Conservation (phyloP, 2,888 invertebrate species). For the Eucera pruinosa region DNA sequence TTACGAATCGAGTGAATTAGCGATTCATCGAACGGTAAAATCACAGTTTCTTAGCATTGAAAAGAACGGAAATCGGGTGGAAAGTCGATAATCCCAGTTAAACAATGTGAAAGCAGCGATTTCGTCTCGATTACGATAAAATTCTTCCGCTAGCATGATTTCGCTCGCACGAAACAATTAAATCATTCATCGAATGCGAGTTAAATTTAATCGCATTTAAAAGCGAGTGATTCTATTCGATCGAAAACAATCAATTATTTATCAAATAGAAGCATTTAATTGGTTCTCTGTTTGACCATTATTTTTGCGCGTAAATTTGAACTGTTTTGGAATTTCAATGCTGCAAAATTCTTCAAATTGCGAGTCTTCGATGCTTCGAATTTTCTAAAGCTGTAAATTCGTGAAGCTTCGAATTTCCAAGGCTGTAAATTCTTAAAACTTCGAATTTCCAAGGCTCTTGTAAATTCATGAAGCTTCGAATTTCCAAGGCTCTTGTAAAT, state of each 20-base stretch:
- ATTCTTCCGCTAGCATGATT: not conserved
- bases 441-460: too few species aligned
- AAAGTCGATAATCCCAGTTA: not conserved
- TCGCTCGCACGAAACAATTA: not conserved
- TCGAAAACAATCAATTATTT: not conserved
- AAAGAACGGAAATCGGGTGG: not conserved
- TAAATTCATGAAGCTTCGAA: too few species aligned
- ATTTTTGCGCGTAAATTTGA: not conserved
- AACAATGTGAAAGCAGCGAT: not conserved
- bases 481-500: too few species aligned
- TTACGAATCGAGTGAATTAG: slow-evolving; percentile 5
- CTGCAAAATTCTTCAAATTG: too few species aligned
- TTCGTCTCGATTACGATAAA: not conserved
- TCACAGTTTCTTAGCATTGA: not conserved
- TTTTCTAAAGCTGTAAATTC: too few species aligned
- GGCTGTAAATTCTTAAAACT: too few species aligned
- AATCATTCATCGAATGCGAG: too few species aligned
- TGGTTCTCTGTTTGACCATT: not conserved
- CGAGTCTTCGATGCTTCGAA: too few species aligned
- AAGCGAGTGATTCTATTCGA: too few species aligned
- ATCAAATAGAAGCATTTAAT: not conserved
- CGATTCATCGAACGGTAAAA: not conserved
- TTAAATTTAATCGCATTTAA: too few species aligned
- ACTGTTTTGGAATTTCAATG: not conserved
- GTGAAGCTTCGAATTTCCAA: too few species aligned